Evolutionary conservation across 2,888 invertebrate species (phyloP), one percentile per base, ranked within the genome.

Genomic region (Dendrolimus pini): DNA sequence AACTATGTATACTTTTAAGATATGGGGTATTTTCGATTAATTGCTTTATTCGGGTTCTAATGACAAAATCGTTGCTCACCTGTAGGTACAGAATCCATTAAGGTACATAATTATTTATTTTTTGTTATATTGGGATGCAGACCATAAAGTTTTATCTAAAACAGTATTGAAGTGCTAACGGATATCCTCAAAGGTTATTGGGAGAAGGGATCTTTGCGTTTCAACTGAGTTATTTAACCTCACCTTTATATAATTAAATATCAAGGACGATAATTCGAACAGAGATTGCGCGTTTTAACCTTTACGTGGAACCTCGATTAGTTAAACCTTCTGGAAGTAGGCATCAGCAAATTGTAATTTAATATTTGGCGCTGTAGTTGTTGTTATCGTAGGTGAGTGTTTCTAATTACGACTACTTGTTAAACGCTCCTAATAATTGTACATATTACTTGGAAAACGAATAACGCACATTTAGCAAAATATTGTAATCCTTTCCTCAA

Each of bases 401-500:
- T 30, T 30, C 30, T 30, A 30, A 6, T 6, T 30, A 30, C 30
- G 30, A 30, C 30, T 30, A 30, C 30, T 30, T 47, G 47, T 47
- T 9, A 47, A 47, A 47, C 12, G 7, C 9, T 47, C 47, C 12
- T 9, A 47, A 47, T 47, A 10, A 47, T 10, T 47, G 47, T 47
- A 9, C 47, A 47, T 47, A 47, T 10, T 47, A 8, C 47, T 10
- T 10, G 47, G 47, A 47, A 47, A 47, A 47, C 47, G 8, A 47
- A 8, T 3, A 47, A 47, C 47, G 47, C 9, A 6, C 8, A 12
- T 47, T 47, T 47, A 47, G 47, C 47, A 47, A 47, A 10, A 62
- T 59, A 69, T 67, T 71, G 70, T 78, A 74, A 80, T 81, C 71
- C 78, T 75, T 79, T 77, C 74, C 77, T 73, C 78, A 77, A 68